phyloP scores from a whole-genome alignment of 1,140 invertebrate genomes.

The Lordiphosa collinella region DNA sequence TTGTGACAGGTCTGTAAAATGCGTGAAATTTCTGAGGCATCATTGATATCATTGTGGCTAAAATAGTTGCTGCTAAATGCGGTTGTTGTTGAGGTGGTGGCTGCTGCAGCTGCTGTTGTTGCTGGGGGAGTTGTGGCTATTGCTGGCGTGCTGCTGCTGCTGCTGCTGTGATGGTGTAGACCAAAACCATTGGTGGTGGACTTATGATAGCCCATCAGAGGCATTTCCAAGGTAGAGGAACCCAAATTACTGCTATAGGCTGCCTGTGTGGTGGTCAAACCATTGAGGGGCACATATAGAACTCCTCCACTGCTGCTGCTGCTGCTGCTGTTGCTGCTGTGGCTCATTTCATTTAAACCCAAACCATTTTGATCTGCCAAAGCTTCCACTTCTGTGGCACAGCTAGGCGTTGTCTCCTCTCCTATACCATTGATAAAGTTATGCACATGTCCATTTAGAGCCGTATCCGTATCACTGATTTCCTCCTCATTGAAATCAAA shows the following conservation, averaged over 20 bases:
- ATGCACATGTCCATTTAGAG: conserved; percentile 70
- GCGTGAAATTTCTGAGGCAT: conserved; percentile 77
- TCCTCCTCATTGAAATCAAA: conserved; percentile 70
- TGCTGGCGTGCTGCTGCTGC: conserved; percentile 17
- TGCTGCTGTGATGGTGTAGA: conserved; percentile 9
- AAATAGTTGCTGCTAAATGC: conserved; percentile 31
- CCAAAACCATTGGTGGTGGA: conserved; percentile 44
- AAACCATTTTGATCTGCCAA: background rate
- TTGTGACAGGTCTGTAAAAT: conserved; percentile 78
- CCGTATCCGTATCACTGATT: conserved; percentile 52
- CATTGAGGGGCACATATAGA: conserved; percentile 53
- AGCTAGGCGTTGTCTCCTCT: conserved; percentile 42
- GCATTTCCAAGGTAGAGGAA: background rate
- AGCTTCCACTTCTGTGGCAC: background rate
- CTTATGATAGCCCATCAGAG: background rate
- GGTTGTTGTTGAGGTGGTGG: conserved; percentile 6
- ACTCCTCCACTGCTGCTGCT: conserved; percentile 18
- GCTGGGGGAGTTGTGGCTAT: conserved; percentile 34
- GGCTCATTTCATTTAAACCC: background rate
- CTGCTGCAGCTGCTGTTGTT: background rate
- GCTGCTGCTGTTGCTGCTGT: background rate
- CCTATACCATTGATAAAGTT: conserved; percentile 77
- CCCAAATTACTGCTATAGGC: conserved; percentile 61
- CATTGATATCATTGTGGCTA: conserved; percentile 76
- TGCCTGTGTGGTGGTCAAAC: conserved; percentile 49